Conservation (phyloP, 2,888 invertebrate species). For the Halictus quadricinctus region DNA sequence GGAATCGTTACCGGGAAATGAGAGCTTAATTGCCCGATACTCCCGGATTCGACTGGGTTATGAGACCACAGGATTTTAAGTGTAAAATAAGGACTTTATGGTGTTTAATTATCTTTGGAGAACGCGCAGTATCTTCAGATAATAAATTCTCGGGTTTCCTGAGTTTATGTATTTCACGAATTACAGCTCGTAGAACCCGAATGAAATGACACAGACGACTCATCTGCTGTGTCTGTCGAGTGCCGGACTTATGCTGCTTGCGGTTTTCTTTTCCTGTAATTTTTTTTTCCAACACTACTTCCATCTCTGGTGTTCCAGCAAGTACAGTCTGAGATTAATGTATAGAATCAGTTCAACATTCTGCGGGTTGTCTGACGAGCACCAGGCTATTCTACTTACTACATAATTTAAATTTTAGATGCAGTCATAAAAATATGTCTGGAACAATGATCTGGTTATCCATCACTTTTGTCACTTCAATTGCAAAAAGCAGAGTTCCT, state of each 20-base stretch:
- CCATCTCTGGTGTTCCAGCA: background rate
- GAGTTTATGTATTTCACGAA: background rate
- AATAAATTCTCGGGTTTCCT: background rate
- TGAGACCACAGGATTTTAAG: background rate
- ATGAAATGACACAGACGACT: background rate
- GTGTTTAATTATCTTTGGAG: background rate
- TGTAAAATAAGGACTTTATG: background rate
- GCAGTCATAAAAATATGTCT: background rate
- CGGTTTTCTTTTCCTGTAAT: background rate
- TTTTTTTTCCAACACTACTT: background rate
- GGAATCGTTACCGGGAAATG: background rate
- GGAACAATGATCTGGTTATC: background rate
- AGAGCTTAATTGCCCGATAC: slow-evolving; percentile 10
- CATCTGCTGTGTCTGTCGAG: background rate
- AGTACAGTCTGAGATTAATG: background rate
- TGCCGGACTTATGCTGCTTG: background rate
- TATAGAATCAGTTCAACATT: background rate
- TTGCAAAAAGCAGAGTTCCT: background rate
- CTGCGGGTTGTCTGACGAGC: too few species aligned
- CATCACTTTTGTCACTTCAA: background rate
- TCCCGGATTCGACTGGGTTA: background rate
- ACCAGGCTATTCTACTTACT: background rate
- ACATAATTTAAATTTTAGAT: background rate
- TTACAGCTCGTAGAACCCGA: background rate
- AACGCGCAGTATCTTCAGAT: background rate